Percentiles rank a stretch among this genome's conserved stretches.
These are phyloP conservation scores for Mizuhopecten yessoensis DNA, from an alignment of 1,140 invertebrate species.

Conservation along the genomic window DNA sequence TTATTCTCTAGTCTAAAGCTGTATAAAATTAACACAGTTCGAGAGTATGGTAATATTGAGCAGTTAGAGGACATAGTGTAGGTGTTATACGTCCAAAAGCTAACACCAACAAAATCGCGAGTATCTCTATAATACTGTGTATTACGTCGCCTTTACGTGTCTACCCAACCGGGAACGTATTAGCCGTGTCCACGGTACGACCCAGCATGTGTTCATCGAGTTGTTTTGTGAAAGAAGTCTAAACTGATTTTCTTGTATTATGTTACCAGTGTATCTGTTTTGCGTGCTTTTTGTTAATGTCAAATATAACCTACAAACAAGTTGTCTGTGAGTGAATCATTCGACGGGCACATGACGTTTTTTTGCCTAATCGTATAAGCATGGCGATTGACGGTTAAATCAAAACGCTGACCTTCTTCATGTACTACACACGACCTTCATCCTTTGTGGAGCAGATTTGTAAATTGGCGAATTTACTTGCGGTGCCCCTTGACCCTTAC, in stretches of 20 bases:
- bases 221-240: conserved; percentile 9
- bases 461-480: conserved; percentile 34
- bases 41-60: neutral
- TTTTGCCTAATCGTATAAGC: neutral
- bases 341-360: neutral
- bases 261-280: neutral
- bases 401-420: conserved; percentile 7
- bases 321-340: conserved; percentile 32
- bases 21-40: neutral
- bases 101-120: neutral
- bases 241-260: conserved; percentile 29
- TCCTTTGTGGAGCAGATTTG: conserved; percentile 5
- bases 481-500: neutral
- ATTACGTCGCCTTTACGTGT: neutral
- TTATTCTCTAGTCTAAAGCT: neutral
- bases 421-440: neutral
- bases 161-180: neutral
- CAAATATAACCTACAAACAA: neutral
- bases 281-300: neutral
- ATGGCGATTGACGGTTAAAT: conserved; percentile 14
- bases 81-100: neutral
- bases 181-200: neutral
- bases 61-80: neutral
- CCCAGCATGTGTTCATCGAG: neutral
- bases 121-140: neutral